Percentiles rank a stretch among this genome's conserved stretches.
Conservation (phyloP, 2,113 vertebrate genomes). For the Lanius ludovicianus region DNA sequence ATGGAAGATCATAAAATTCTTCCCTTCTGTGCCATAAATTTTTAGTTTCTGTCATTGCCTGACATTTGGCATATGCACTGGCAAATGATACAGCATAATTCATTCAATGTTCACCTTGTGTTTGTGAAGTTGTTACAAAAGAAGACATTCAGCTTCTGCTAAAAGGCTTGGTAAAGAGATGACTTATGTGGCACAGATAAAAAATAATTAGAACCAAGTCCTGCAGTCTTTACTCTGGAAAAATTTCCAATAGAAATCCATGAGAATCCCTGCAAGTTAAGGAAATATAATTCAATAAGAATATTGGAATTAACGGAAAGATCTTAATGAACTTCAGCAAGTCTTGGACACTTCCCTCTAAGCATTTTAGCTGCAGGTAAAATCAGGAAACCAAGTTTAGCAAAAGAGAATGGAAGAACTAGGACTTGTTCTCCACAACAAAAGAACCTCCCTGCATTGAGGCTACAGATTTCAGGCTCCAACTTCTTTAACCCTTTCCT, state of each 20-base stretch:
- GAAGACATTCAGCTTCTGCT: not conserved
- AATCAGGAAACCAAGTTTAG: not conserved
- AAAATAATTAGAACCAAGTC: not conserved
- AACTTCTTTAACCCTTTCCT: not conserved
- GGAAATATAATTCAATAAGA: not conserved
- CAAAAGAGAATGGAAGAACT: not conserved
- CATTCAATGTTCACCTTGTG: constrained; percentile 46
- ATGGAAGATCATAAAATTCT: constrained; percentile 46
- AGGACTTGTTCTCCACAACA: not conserved
- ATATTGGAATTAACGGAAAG: not conserved
- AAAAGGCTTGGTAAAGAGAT: constrained; percentile 5
- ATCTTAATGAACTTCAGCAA: not conserved
- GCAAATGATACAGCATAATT: constrained; percentile 33
- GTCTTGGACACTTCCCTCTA: not conserved
- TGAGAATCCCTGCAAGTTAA: not conserved
- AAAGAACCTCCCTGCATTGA: not conserved
- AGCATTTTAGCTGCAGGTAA: not conserved
- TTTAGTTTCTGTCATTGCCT: constrained; percentile 40
- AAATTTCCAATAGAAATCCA: not conserved
- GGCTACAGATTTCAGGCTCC: not conserved
- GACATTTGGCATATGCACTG: not conserved
- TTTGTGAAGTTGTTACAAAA: constrained; percentile 33
- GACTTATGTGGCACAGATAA: not conserved
- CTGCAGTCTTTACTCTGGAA: not conserved
- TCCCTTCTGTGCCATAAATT: constrained; percentile 36